Conservation (phyloP, 2,888 invertebrate genomes). For the Nebria brevicollis region DNA sequence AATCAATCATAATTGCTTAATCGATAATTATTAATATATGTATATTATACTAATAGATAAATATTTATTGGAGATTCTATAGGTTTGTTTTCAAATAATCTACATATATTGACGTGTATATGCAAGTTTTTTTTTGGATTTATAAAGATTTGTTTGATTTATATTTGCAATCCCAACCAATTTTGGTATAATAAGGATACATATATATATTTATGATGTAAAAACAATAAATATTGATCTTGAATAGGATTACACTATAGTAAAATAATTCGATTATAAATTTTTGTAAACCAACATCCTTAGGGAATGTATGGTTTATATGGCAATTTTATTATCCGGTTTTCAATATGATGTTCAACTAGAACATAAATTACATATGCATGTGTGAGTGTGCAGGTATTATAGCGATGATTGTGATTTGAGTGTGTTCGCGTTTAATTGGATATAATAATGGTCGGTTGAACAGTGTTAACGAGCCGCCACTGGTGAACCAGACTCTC, state of each 20-base stretch:
- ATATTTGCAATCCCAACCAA: no score
- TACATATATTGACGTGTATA: no score
- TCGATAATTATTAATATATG: no score
- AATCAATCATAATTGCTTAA: no score
- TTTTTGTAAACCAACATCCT: neutral
- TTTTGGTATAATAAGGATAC: neutral
- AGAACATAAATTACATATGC: neutral
- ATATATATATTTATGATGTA: neutral
- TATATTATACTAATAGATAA: no score
- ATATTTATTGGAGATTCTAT: no score
- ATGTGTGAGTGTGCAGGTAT: neutral
- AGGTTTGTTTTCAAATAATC: no score
- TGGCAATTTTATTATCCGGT: neutral
- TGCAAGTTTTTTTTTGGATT: no score
- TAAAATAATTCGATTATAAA: conserved; percentile 1
- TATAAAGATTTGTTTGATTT: no score
- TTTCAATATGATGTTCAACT: neutral
- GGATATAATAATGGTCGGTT: neutral
- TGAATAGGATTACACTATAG: neutral
- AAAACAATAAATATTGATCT: neutral
- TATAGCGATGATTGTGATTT: neutral
- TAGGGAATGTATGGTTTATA: neutral
- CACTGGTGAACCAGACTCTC: conserved; percentile 24
- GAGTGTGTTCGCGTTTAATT: conserved; percentile 1
- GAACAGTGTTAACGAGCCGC: conserved; percentile 12